Evolutionary conservation across 2,797 vertebrate genomes (phyloP).

Genomic region (Bovichtus variegatus): DNA sequence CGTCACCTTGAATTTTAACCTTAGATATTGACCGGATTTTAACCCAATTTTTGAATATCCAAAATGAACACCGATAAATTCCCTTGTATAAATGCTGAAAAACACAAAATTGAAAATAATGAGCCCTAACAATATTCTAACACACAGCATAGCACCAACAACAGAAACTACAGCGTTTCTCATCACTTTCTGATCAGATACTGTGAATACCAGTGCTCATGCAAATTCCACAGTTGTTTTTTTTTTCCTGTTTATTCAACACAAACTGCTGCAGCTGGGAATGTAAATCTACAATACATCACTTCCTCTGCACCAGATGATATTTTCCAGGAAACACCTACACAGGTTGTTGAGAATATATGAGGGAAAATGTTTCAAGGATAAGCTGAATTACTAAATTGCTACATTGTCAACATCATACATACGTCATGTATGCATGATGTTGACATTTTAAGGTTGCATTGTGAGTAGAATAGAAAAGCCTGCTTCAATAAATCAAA

Average conservation of each 20-base stretch:
- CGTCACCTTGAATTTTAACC: conserved; percentile 32
- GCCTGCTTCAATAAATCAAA: conserved; percentile 5
- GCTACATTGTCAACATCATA: conserved; percentile 30
- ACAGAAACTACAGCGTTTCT: conserved; percentile 1
- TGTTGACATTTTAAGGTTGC: conserved; percentile 31
- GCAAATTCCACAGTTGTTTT: conserved; percentile 53
- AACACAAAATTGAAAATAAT: conserved; percentile 2
- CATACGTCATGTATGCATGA: not conserved
- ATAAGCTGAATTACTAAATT: conserved; percentile 50
- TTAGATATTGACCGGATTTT: conserved; percentile 19
- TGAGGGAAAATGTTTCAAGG: conserved; percentile 43
- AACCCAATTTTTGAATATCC: not conserved
- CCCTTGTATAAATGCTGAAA: not conserved
- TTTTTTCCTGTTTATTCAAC: conserved; percentile 45
- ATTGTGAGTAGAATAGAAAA: conserved; percentile 9
- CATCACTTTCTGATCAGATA: conserved; percentile 27
- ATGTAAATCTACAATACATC: conserved; percentile 69
- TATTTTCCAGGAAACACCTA: conserved; percentile 75
- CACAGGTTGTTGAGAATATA: conserved; percentile 60
- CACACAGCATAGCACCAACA: not conserved
- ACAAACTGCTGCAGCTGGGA: conserved; percentile 39
- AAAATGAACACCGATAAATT: not conserved
- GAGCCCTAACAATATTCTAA: conserved; percentile 1
- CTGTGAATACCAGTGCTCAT: conserved; percentile 30
- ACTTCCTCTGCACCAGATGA: conserved; percentile 77